Evolutionary conservation across 92 coral and sea anemone genomes (phyloP), one percentile per base, ranked within the genome.

Genomic region (Phenganax subtilis): DNA sequence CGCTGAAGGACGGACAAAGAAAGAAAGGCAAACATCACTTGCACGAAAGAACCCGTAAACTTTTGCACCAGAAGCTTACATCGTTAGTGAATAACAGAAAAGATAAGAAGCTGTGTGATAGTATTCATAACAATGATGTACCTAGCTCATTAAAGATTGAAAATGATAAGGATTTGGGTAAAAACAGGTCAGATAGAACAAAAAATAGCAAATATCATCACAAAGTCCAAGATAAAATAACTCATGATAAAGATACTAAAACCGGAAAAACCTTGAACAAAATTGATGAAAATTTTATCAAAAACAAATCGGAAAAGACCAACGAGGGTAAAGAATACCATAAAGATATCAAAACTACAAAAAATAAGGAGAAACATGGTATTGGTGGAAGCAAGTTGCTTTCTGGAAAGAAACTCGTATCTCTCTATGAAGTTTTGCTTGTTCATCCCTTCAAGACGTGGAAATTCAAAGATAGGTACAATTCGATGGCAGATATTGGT

Each of bases 381-480:
- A 68, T n/a, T 52, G 53, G 47, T 37, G 54, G 47, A 17, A 27
- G 37, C 14, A 20, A 12, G 16, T 68, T 53, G 16, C 73, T 79
- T 6, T n/a, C 51, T 9, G 66, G 52, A 10, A 64, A 63, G 29
- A 51, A 55, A 10, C 30, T 79, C n/a, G 51, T 7, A 10, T 63
- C 62, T 12, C 74, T 79, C 17, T 59, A 74, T 27, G 55, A 79
- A 3, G 83, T 73, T 8, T 47, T 79, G 74, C 73, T 79, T 68
- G 62, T 62, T 0, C 83, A 79, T 79, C 83, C 83, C 2, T 79
- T 79, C 30, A 52, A 17, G 1, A 65, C 31, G 9, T 79, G 83
- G 83, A 79, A 79, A 53, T 79, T 62, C 63, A 65, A 65, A 65
- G 83, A 51, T 30, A 72, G 83, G 51, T 79, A 63, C 47, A 55